Percentiles rank a stretch among this genome's conserved stretches.
Conservation (phyloP, 2,113 vertebrate genomes). For the Oreochromis aureus region DNA sequence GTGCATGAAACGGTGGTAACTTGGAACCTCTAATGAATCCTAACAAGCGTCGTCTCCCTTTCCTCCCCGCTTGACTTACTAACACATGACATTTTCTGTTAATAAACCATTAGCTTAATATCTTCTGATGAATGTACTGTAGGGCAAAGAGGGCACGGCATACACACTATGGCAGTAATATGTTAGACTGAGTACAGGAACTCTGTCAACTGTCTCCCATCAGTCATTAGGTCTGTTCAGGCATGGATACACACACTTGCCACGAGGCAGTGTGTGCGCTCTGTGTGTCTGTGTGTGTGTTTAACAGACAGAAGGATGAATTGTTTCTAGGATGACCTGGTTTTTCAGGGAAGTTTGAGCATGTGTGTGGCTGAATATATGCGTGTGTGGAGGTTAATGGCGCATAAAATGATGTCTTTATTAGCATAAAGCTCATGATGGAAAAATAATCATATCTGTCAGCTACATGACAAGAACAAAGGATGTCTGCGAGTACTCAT, state of each 20-base stretch:
- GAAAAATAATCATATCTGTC: constrained; percentile 49
- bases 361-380: background rate
- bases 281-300: constrained; percentile 3
- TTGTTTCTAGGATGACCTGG: background rate
- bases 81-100: constrained; percentile 41
- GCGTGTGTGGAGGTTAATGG: constrained; percentile 38
- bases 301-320: constrained; percentile 29
- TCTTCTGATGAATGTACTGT: constrained; percentile 1
- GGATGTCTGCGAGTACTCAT: background rate
- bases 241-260: constrained; percentile 41
- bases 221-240: constrained; percentile 48
- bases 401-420: constrained; percentile 48
- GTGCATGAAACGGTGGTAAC: background rate
- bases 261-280: constrained; percentile 23
- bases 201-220: constrained; percentile 23
- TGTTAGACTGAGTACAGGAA: constrained; percentile 22
- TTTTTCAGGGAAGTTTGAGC: constrained; percentile 23
- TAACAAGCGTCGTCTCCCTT: background rate
- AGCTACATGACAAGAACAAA: constrained; percentile 12
- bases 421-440: constrained; percentile 46
- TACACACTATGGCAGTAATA: background rate
- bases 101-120: constrained; percentile 57
- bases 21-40: constrained; percentile 30
- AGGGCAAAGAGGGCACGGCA: constrained; percentile 6
- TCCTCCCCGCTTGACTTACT: background rate